phyloP scores from a whole-genome alignment of 1,140 invertebrate genomes.

The Bombus terrestris region DNA sequence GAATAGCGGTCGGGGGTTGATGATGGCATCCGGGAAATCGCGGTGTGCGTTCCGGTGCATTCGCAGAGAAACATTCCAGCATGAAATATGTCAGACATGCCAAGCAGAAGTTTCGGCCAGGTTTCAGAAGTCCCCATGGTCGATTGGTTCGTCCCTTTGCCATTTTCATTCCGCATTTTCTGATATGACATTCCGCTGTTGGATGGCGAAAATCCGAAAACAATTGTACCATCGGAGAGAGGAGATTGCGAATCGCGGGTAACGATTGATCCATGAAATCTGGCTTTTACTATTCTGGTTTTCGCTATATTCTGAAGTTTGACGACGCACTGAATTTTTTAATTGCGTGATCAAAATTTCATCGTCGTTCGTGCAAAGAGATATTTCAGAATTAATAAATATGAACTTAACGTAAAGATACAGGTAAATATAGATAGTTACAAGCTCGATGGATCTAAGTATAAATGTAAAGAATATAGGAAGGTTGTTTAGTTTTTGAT shows the following conservation, averaged over 20 bases:
- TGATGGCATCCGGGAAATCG: constrained; percentile 59
- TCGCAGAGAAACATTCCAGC: constrained; percentile 62
- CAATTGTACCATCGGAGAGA: not conserved
- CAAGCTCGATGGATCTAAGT: no score
- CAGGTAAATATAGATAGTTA: no score
- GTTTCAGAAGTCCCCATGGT: constrained; percentile 45
- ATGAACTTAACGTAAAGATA: no score
- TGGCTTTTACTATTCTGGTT: not conserved
- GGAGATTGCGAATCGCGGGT: not conserved
- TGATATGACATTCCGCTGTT: constrained; percentile 55
- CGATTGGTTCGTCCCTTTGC: constrained; percentile 24
- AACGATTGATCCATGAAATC: not conserved
- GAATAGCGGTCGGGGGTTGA: not conserved
- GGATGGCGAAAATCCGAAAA: constrained; percentile 8
- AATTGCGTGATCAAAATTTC: no score
- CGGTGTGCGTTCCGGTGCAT: constrained; percentile 51
- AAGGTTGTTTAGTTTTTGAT: no score
- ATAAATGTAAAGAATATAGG: no score
- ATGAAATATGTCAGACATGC: constrained; percentile 64
- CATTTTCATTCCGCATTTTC: constrained; percentile 16
- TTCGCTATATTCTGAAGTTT: not conserved
- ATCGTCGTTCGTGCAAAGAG: no score
- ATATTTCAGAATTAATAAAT: no score
- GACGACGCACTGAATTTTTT: no score
- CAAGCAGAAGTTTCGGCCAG: constrained; percentile 56